phyloP scores from a whole-genome alignment of 2,113 vertebrate genomes.

The Dissostichus mawsoni region DNA sequence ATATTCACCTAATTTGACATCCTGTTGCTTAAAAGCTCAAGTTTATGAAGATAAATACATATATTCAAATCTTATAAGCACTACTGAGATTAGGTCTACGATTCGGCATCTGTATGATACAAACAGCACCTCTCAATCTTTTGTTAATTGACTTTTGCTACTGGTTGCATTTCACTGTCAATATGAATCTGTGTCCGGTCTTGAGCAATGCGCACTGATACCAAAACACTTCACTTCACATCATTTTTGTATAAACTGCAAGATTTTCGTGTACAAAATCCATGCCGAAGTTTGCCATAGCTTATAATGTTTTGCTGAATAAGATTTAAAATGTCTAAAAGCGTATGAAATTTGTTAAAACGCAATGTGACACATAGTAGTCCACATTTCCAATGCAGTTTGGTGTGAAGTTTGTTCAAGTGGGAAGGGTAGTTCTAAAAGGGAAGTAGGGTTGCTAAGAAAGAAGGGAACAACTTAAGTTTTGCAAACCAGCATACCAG shows the following conservation, averaged over 20 bases:
- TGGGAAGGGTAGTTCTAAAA: too few species aligned
- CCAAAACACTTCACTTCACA: not conserved
- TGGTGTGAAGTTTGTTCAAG: not conserved
- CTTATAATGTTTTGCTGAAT: not conserved
- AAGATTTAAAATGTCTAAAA: rapidly evolving
- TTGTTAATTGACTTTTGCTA: not conserved
- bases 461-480: not conserved
- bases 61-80: not conserved
- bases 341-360: not conserved
- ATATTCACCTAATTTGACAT: not conserved
- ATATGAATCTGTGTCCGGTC: not conserved
- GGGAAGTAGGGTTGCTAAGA: not conserved
- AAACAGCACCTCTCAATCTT: not conserved
- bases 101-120: not conserved
- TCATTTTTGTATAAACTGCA: not conserved
- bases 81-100: not conserved
- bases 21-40: rapidly evolving
- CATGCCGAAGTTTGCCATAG: not conserved
- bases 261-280: too few species aligned
- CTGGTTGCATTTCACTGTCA: not conserved
- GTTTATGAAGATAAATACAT: rapidly evolving
- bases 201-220: not conserved
- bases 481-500: not conserved
- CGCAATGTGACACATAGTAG: rapidly evolving
- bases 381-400: not conserved